These are phyloP conservation scores for Dermochelys coriacea DNA, from an alignment of 2,797 vertebrate species.

Conservation along the genomic window DNA sequence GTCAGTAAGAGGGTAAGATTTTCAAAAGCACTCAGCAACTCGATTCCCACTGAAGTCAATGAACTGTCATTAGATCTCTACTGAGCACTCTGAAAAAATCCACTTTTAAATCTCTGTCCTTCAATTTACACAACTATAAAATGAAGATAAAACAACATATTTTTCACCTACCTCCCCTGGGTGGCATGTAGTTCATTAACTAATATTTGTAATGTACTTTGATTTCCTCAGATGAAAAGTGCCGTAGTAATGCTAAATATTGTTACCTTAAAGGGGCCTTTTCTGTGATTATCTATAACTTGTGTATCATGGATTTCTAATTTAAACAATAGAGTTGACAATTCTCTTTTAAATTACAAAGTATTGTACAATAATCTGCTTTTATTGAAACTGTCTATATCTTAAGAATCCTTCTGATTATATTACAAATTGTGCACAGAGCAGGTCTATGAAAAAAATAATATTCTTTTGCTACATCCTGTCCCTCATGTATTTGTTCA, in stretches of 20 bases:
- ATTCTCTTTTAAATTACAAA: neutral
- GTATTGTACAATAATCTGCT: neutral
- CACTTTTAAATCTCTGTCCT: slow-evolving; percentile 52
- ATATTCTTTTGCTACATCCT: too few species aligned
- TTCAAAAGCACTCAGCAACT: slow-evolving; percentile 34
- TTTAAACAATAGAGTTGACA: neutral
- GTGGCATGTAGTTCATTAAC: slow-evolving; percentile 50
- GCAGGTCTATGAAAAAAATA: neutral
- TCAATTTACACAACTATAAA: slow-evolving; percentile 59
- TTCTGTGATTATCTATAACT: slow-evolving; percentile 24
- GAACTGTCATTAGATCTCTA: neutral
- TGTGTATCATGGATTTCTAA: neutral
- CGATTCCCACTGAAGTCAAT: slow-evolving; percentile 35
- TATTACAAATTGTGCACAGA: neutral
- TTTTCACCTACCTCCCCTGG: neutral
- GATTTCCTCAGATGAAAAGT: slow-evolving; percentile 48
- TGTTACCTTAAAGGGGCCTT: slow-evolving; percentile 40
- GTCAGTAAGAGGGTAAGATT: neutral
- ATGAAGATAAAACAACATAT: slow-evolving; percentile 12
- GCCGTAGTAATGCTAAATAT: neutral
- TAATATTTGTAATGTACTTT: slow-evolving; percentile 52
- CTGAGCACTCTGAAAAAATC: neutral
- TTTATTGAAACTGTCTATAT: neutral
- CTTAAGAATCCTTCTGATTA: neutral
- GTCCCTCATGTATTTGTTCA: neutral